Conservation (phyloP, 2,113 vertebrate species). For the Mungos mungo region DNA sequence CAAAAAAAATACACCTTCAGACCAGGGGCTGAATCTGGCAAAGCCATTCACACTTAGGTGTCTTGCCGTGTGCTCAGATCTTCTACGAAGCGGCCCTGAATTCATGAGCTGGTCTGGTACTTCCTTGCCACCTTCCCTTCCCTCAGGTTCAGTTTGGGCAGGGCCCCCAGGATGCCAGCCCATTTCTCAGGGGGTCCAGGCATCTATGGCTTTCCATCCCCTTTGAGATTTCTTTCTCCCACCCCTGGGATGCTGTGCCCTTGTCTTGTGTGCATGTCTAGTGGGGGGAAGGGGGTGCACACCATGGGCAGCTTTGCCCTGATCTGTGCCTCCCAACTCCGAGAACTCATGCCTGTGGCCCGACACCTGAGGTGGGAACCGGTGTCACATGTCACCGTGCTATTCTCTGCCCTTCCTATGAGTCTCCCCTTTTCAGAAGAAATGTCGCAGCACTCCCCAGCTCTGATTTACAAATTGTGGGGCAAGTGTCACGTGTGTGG, state of each 20-base stretch:
- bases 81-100: not conserved
- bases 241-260: not conserved
- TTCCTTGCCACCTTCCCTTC: rapidly evolving
- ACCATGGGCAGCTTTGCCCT: rapidly evolving
- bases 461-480: not conserved
- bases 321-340: not conserved
- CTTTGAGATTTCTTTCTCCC: no score
- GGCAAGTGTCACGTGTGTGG: rapidly evolving
- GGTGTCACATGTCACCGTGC: not conserved
- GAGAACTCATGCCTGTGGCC: not conserved
- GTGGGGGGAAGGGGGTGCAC: rapidly evolving
- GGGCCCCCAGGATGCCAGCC: no score
- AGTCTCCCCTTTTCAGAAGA: not conserved
- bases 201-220: not conserved
- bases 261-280: not conserved
- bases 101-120: not conserved
- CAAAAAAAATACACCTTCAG: not conserved
- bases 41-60: not conserved
- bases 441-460: not conserved
- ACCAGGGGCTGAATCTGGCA: no score
- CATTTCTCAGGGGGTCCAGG: no score
- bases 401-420: not conserved
- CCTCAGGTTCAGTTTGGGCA: not conserved
- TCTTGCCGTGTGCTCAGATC: not conserved
- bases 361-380: not conserved